Evolutionary conservation across 2,113 vertebrate genomes (phyloP).

Genomic region (Capreolus pygargus): DNA sequence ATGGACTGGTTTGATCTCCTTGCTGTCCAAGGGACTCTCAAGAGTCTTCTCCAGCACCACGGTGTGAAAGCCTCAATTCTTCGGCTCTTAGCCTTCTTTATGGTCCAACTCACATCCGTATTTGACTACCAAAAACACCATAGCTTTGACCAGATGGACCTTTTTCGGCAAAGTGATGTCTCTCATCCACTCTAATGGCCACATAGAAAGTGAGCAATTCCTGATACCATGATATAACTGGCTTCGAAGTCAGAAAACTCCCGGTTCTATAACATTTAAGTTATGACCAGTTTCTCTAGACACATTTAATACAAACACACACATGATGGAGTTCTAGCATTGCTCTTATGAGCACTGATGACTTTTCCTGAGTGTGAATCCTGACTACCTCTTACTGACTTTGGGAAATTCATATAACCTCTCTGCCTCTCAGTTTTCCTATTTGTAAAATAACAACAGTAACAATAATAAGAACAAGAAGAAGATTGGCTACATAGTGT

Average conservation of each 20-base stretch:
- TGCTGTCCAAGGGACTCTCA: neutral
- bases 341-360: neutral
- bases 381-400: neutral
- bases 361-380: neutral
- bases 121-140: neutral
- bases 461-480: fast-evolving
- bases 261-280: neutral
- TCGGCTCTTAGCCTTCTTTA: neutral
- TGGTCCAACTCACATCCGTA: neutral
- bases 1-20: neutral
- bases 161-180: neutral
- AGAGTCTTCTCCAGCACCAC: neutral
- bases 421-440: neutral
- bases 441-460: neutral
- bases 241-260: neutral
- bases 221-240: neutral
- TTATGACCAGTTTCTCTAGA: neutral
- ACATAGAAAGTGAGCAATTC: neutral
- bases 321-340: neutral
- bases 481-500: fast-evolving
- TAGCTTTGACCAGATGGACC: neutral
- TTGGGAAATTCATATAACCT: neutral
- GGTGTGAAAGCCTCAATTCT: neutral
- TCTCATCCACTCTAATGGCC: neutral
- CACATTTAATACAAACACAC: neutral